Evolutionary conservation across 2,113 vertebrate genomes (phyloP).

Genomic region (Psettodes erumei): DNA sequence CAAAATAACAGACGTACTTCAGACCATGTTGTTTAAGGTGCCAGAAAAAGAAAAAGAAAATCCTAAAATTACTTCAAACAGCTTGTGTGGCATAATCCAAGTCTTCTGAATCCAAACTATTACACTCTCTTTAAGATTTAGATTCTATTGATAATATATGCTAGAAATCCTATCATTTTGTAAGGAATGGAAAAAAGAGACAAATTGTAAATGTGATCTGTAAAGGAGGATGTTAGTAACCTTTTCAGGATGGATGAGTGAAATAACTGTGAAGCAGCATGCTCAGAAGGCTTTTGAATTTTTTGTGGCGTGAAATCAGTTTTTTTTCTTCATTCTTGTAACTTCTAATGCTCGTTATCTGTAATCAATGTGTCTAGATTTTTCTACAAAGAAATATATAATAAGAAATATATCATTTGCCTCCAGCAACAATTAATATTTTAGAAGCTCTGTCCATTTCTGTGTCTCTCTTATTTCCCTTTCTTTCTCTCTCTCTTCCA

Average conservation of each 20-base stretch:
- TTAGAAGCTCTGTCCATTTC: slow-evolving; percentile 28
- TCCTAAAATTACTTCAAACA: not conserved
- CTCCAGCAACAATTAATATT: slow-evolving; percentile 39
- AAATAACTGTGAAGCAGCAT: not conserved
- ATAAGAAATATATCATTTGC: slow-evolving; percentile 36
- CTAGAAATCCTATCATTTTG: not conserved
- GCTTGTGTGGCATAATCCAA: not conserved
- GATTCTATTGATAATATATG: not conserved
- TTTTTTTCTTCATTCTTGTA: not conserved
- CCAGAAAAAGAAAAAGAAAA: not conserved
- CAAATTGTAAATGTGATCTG: not conserved
- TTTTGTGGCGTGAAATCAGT: slow-evolving; percentile 1
- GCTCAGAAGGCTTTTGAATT: not conserved
- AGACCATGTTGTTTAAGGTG: not conserved
- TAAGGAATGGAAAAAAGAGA: no score
- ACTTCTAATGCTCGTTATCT: slow-evolving; percentile 7
- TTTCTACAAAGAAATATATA: slow-evolving; percentile 9
- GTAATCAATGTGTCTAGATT: slow-evolving; percentile 29
- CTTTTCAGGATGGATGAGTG: not conserved
- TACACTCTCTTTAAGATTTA: not conserved
- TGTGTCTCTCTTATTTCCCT: slow-evolving; percentile 2
- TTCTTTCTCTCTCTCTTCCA: not conserved
- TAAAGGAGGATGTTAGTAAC: not conserved
- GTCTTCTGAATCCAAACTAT: not conserved
- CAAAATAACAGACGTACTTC: not conserved